These are phyloP conservation scores for Quadroppia sp. DNA, from an alignment of 2,888 invertebrate genomes.

Conservation along the genomic window DNA sequence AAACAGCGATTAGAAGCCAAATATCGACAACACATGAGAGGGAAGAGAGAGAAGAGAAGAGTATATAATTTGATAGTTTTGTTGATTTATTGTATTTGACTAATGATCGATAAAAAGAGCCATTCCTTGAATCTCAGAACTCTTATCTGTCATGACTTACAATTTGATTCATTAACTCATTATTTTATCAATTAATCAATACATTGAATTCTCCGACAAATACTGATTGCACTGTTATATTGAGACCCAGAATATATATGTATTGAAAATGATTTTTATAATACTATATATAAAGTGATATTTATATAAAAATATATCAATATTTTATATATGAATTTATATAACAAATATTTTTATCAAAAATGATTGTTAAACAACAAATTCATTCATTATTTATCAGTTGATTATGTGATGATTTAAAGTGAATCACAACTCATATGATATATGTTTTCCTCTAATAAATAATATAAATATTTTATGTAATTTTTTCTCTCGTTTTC, in stretches of 20 bases:
- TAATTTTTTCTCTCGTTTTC: no score
- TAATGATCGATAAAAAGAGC: conserved; percentile 20
- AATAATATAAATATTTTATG: no score
- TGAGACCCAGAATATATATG: background rate
- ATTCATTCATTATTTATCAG: background rate
- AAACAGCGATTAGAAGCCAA: background rate
- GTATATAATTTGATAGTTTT: conserved; percentile 5
- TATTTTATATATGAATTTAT: background rate
- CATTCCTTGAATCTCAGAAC: background rate
- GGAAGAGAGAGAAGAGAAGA: background rate
- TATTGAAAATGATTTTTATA: background rate
- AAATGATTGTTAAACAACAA: background rate
- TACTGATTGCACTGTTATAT: background rate
- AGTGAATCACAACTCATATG: background rate
- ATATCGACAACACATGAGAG: background rate
- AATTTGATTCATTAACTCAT: conserved; percentile 24
- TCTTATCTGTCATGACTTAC: conserved; percentile 24
- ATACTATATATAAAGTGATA: no score
- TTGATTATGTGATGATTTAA: background rate
- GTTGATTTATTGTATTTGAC: conserved; percentile 15
- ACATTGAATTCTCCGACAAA: background rate
- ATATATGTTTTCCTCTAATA: no score
- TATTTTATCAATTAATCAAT: conserved; percentile 22
- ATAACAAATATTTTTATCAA: background rate
- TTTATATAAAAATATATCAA: background rate